phyloP scores from a whole-genome alignment of 1,140 invertebrate genomes.

The Euura lappo region DNA sequence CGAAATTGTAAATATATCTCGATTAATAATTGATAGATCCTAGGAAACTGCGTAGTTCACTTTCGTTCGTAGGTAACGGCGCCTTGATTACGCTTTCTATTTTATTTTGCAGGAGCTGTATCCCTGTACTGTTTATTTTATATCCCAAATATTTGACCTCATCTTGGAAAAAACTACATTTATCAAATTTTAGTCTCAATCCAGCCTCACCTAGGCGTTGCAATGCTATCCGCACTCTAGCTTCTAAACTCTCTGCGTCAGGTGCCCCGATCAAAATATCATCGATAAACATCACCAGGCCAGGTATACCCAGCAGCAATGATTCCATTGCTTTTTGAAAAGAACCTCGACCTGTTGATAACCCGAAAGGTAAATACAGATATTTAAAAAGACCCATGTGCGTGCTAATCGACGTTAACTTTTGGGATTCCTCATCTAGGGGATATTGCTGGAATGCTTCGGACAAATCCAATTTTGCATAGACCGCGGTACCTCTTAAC shows the following conservation, averaged over 20 bases:
- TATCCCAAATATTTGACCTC: conserved; percentile 20
- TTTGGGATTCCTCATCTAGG: conserved; percentile 40
- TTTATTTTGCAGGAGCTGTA: background rate
- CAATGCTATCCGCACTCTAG: background rate
- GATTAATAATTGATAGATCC: too few relatives aligned
- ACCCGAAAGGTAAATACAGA: background rate
- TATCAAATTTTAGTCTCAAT: conserved; percentile 18
- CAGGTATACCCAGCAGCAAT: background rate
- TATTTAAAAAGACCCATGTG: conserved; percentile 29
- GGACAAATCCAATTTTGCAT: conserved; percentile 51
- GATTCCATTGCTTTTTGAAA: background rate
- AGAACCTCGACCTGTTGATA: background rate
- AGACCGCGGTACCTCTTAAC: conserved; percentile 28
- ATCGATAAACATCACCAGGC: background rate
- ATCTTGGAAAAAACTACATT: conserved; percentile 17
- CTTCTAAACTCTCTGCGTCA: background rate
- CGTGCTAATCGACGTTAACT: conserved; percentile 48
- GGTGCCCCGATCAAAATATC: conserved; percentile 7
- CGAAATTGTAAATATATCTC: too few relatives aligned
- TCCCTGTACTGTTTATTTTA: conserved; percentile 12
- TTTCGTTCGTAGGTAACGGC: too few relatives aligned
- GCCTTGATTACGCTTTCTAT: too few relatives aligned
- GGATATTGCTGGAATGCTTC: conserved; percentile 57
- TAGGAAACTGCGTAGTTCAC: too few relatives aligned
- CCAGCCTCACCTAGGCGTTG: conserved; percentile 13